Base-by-base conservation (phyloP, 2,113 vertebrate genomes). In the Neodontobutis hainanensis region DNA sequence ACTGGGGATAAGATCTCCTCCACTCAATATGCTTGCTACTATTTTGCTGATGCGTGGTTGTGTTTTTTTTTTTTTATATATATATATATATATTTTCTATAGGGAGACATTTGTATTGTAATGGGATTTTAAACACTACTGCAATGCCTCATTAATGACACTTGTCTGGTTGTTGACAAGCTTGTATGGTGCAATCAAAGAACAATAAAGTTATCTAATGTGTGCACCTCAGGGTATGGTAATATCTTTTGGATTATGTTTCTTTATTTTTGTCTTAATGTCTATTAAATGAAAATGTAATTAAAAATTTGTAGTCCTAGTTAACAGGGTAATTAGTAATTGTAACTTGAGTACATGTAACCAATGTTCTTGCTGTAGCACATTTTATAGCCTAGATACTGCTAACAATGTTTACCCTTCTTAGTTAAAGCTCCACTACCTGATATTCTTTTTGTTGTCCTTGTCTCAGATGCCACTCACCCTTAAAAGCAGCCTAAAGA, bases 201-300 rank as follows among this genome's bases (percentile, higher is more conserved):
- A 78, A 78, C 63, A 91, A 90, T 90, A 88, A 88, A 91, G 81
- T 61, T 56, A 68, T 76, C 42, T 68, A 63, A 81, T 59, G 68
- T 73, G 48, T 47, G 38, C 38, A 68, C 0, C 5, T 46, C 52
- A 58, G 14, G 36, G 42, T 46, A 43, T 75, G 15, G 15, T 4
- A 51, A 51, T 15, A 6, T 34, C 4, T 52, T 51, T 38, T 58
- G 5, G 68, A 11, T 2, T 55, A 27, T 46, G 11, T 55, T 27
- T 70, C 5, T 38, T 27, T 3, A 15, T 5, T 63, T 38, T 59
- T 11, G 56, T 12, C 43, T 27, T 27, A 27, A 27, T 27, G 19
- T 27, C 19, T 27, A 27, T 27, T 27, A 27, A 27, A 27, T 27
- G 19, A 27, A 27, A 27, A 3, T 27, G 19, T 27, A 27, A 27